Base-by-base conservation (phyloP, 1,140 invertebrate genomes). In the Leguminivora glycinivorella region DNA sequence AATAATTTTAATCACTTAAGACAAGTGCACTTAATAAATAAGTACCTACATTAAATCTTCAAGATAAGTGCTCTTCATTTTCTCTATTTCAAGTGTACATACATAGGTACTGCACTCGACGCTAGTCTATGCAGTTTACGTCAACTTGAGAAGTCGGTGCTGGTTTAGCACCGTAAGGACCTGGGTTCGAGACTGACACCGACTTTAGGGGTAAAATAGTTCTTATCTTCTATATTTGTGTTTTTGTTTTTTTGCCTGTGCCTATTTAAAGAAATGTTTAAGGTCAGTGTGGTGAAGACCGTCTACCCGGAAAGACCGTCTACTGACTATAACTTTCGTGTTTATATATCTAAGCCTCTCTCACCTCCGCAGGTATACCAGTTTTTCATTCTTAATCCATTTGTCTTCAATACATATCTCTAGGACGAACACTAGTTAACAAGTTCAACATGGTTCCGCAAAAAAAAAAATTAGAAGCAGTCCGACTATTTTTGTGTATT, bases 91-190 rank as follows among this genome's bases (percentile, higher is more conserved):
- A 52, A 52, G 47, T 52, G 47, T 52, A 17, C n/a, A n/a, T 12
- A 52, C 17, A 22, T 22, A 52, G 47, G 66, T 56, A 75, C 34
- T 38, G 17, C 47, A 52, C 47, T 52, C 7, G 6, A 52, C 22
- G 81, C 72, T 78, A 87, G 83, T 79, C 81, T 77, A 81, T 60
- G 72, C 72, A 79, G 19, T 71, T 72, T 56, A 43, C 80, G 83
- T 84, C 85, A 81, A 84, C 86, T 90, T 87, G 85, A 90, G 75
- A 83, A 88, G 85, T 87, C 83, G 86, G 81, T 80, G 79, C 81
- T 80, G 76, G 88, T 83, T 72, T 69, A 73, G 73, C 73, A 76
- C 73, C 80, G 82, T 70, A 56, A 69, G 72, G 71, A 56, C 47
- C 31, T 29, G 66, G 88, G 84, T 90, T 90, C 88, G 88, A 90